A percentile compares a stretch with the other conserved stretches of the same genome.
phyloP scores from a whole-genome alignment of 30 jellyfish, hydroid and myxozoan genomes.

The Pseudorhiza aurosa region DNA sequence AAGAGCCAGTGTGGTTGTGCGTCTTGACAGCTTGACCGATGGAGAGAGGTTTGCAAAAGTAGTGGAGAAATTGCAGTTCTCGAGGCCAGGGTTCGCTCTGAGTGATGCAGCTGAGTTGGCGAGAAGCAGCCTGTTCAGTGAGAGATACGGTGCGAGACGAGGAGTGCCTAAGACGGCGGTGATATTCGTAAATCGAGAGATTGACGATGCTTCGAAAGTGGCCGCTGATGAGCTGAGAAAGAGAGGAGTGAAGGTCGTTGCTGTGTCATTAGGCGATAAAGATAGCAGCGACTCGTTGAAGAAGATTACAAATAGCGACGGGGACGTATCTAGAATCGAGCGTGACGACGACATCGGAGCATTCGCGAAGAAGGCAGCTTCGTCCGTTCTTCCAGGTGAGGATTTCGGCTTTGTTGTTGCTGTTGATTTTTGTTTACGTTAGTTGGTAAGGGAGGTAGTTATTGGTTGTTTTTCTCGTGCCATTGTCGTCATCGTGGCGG shows the following conservation, averaged over 20 bases:
- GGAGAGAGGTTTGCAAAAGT: neutral
- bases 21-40: neutral
- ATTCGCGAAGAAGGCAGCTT: neutral
- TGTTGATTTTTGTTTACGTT: neutral
- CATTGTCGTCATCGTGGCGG: too few species aligned
- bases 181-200: constrained; percentile 23
- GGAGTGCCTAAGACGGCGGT: constrained; percentile 1
- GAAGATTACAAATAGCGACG: neutral
- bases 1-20: constrained; percentile 20
- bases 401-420: neutral
- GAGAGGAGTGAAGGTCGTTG: constrained; percentile 28
- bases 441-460: neutral
- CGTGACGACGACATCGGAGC: neutral
- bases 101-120: constrained; percentile 14
- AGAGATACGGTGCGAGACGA: constrained; percentile 34
- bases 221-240: constrained; percentile 6
- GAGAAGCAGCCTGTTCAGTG: neutral
- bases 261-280: constrained; percentile 26
- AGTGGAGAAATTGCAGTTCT: neutral
- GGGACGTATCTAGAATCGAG: neutral
- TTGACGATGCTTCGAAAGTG: constrained; percentile 9
- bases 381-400: neutral
- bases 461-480: neutral
- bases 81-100: constrained; percentile 22
- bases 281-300: neutral